These are phyloP conservation scores for Octodon degus DNA, from an alignment of 2,113 vertebrate species.

Conservation along the genomic window DNA sequence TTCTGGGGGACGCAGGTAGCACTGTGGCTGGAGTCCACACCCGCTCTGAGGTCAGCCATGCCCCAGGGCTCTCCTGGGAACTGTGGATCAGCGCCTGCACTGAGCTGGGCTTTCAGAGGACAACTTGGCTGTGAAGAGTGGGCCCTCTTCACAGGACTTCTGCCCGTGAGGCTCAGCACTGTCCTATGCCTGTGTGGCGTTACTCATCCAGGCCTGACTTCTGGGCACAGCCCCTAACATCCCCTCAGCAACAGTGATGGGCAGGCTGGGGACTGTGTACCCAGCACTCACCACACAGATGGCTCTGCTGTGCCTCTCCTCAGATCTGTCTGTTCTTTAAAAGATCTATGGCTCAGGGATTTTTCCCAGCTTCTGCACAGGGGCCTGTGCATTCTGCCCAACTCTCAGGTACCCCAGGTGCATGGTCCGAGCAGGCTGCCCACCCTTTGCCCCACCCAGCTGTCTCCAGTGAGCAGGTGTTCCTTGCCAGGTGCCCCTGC, in stretches of 20 bases:
- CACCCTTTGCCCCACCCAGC: background rate
- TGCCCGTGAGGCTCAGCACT: background rate
- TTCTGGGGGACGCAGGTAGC: background rate
- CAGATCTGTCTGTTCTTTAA: background rate
- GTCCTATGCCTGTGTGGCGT: background rate
- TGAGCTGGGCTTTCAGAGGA: background rate
- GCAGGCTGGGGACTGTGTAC: background rate
- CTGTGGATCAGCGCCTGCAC: fast-evolving
- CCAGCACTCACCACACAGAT: background rate
- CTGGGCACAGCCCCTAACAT: background rate
- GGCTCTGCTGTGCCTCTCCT: background rate
- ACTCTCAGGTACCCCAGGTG: background rate
- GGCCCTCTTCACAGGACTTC: background rate
- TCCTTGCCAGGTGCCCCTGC: background rate
- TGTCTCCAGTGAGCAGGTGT: background rate
- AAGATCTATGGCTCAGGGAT: background rate
- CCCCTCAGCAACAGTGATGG: background rate
- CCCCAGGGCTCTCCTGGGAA: background rate
- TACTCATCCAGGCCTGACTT: background rate
- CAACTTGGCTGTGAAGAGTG: fast-evolving
- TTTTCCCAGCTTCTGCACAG: background rate
- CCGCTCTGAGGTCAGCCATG: background rate
- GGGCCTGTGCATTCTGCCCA: too few species aligned
- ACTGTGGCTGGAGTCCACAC: fast-evolving
- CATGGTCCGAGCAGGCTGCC: background rate